phyloP scores from a whole-genome alignment of 2,797 vertebrate genomes.

The Pristis pectinata region DNA sequence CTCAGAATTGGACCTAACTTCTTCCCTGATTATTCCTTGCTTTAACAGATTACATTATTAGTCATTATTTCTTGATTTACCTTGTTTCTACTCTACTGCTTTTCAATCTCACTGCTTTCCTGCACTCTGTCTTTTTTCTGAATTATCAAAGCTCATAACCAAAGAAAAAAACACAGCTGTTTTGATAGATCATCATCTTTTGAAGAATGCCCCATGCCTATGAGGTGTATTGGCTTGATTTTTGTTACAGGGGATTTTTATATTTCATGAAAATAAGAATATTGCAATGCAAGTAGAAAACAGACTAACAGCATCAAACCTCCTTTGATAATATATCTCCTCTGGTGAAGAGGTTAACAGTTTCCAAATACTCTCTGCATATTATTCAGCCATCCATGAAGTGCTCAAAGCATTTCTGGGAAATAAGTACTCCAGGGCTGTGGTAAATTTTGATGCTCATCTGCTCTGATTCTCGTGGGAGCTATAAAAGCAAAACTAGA shows the following conservation, averaged over 20 bases:
- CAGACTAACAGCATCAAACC: background rate
- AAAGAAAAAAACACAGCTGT: background rate
- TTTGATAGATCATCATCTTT: background rate
- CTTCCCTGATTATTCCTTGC: background rate
- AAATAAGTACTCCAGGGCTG: background rate
- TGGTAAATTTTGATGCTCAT: conserved; percentile 4
- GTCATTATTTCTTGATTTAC: background rate
- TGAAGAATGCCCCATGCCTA: background rate
- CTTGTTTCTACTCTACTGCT: background rate
- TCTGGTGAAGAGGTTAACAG: conserved; percentile 1
- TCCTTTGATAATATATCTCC: background rate
- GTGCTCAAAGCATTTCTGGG: background rate
- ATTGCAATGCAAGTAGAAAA: background rate
- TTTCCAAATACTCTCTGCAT: background rate
- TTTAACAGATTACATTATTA: background rate
- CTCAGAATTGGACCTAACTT: background rate
- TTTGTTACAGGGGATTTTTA: background rate
- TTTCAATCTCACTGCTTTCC: background rate
- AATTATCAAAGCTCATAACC: background rate
- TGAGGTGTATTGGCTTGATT: background rate
- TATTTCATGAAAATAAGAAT: background rate
- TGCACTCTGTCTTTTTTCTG: background rate
- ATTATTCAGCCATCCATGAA: conserved; percentile 21
- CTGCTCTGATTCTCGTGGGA: conserved; percentile 21
- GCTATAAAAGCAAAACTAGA: background rate